A percentile compares a stretch with the other conserved stretches of the same genome.
Conservation (phyloP, 2,888 invertebrate genomes). For the Alentia gelatinosa region DNA sequence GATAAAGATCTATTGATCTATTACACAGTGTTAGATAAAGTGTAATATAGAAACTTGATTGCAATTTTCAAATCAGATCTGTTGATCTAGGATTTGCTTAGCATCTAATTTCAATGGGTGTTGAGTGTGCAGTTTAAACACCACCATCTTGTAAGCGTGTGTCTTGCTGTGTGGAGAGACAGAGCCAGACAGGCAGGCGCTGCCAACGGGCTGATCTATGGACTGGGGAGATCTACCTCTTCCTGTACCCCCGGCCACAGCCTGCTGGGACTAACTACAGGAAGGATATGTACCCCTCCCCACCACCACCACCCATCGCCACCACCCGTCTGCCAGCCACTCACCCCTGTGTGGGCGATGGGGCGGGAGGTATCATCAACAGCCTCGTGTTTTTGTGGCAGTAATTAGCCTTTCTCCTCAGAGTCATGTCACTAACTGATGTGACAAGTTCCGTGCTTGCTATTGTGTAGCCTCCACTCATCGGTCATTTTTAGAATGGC, state of each 20-base stretch:
- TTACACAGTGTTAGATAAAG: too few species aligned
- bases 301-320: neutral
- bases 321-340: neutral
- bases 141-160: neutral
- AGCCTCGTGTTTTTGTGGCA: neutral
- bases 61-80: too few species aligned
- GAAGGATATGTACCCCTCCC: slow-evolving; percentile 4
- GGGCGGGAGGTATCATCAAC: neutral
- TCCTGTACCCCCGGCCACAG: neutral
- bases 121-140: too few species aligned
- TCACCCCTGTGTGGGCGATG: neutral
- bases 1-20: too few species aligned
- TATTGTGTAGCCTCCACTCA: neutral
- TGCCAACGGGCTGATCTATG: slow-evolving; percentile 13
- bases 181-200: neutral
- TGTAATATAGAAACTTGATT: too few species aligned
- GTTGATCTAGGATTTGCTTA: too few species aligned
- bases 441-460: neutral
- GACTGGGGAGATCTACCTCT: slow-evolving; percentile 5
- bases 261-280: neutral
- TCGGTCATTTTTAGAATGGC: neutral
- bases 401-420: neutral
- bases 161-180: neutral
- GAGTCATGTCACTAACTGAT: neutral
- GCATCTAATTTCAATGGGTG: too few species aligned